Percentiles rank a stretch among this genome's conserved stretches.
phyloP scores from a whole-genome alignment of 2,113 vertebrate genomes.

The Nycticorax nycticorax region DNA sequence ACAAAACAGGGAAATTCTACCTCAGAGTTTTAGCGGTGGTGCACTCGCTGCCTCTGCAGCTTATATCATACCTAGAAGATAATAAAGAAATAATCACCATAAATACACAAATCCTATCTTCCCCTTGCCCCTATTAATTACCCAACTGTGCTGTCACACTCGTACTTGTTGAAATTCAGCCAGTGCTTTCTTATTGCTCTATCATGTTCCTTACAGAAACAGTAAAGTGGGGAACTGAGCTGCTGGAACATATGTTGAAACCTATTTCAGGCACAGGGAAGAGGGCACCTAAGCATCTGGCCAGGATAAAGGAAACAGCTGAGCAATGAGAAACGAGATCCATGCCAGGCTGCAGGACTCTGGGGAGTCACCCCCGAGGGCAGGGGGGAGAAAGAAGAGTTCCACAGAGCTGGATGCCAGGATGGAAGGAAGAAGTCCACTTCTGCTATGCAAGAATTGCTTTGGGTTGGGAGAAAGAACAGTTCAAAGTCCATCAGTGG shows the following conservation, averaged over 20 bases:
- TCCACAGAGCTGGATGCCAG: not conserved
- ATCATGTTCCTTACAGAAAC: not conserved
- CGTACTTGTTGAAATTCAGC: not conserved
- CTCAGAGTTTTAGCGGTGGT: not conserved
- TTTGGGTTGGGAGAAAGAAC: not conserved
- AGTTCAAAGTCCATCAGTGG: not conserved
- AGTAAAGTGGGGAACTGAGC: not conserved
- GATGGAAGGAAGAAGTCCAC: not conserved
- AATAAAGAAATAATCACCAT: not conserved
- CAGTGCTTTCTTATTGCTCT: not conserved
- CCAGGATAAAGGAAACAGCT: not conserved
- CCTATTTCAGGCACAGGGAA: not conserved
- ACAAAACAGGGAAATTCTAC: slow-evolving; percentile 11
- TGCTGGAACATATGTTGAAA: not conserved
- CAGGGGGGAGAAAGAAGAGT: too few relatives aligned
- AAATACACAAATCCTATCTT: not conserved
- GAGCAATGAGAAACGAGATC: not conserved
- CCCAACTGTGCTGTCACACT: not conserved
- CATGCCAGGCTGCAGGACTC: not conserved
- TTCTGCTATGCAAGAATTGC: not conserved
- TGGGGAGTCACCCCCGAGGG: not conserved
- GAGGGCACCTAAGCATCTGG: not conserved
- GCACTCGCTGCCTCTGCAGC: not conserved
- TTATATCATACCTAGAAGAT: not conserved
- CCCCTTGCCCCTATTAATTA: not conserved